Evolutionary conservation across 2,113 vertebrate species (phyloP).

Genomic region (Catharus fuscescens): DNA sequence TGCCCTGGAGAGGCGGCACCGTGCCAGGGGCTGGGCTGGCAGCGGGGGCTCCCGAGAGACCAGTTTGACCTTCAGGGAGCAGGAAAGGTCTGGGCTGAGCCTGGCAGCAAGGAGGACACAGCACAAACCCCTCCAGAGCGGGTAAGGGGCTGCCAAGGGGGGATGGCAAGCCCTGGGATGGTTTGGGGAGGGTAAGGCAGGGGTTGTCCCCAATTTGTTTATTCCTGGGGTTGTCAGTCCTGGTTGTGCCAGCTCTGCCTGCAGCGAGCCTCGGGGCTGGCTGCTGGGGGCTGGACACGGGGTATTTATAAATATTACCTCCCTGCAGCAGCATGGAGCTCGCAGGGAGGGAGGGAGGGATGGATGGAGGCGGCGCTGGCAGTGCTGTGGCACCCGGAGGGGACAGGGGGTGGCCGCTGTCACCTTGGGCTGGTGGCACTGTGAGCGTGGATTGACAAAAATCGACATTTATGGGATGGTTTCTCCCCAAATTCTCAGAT

Average conservation of each 20-base stretch:
- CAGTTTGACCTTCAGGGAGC: constrained; percentile 38
- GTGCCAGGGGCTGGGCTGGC: constrained; percentile 41
- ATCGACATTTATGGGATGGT: rapidly evolving
- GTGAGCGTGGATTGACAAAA: too few species aligned
- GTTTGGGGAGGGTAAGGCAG: constrained; percentile 43
- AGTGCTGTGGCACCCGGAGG: not conserved
- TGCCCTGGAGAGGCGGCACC: not conserved
- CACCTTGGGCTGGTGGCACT: not conserved
- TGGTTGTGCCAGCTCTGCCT: not conserved
- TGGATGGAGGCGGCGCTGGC: not conserved
- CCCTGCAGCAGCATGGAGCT: not conserved
- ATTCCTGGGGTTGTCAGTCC: not conserved
- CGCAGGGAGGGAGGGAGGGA: not conserved
- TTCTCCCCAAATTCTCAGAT: rapidly evolving
- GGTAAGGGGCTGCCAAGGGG: not conserved
- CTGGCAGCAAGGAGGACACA: not conserved
- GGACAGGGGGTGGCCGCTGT: not conserved
- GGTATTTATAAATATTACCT: constrained; percentile 53
- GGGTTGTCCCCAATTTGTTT: constrained; percentile 63
- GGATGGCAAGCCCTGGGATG: not conserved
- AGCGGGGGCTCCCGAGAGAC: not conserved
- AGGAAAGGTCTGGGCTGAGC: not conserved
- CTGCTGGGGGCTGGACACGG: not conserved
- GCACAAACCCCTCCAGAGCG: not conserved
- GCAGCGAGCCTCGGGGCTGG: not conserved